Conservation (phyloP, 2,113 vertebrate genomes). For the Coturnix japonica region DNA sequence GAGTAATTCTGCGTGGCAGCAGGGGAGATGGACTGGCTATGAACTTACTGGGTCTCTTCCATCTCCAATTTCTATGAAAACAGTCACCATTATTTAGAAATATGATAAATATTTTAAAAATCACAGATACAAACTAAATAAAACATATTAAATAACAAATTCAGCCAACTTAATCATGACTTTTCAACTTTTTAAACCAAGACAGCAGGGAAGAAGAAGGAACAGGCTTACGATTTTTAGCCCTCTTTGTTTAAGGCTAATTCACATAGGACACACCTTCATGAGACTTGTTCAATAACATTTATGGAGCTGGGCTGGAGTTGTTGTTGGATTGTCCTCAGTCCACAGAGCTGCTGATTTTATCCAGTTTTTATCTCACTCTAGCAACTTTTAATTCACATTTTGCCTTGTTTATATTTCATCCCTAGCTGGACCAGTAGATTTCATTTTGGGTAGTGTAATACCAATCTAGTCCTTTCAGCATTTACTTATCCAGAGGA, state of each 20-base stretch:
- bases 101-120: conserved; percentile 70
- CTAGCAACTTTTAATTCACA: conserved; percentile 59
- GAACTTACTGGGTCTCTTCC: conserved; percentile 69
- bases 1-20: conserved; percentile 52
- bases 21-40: conserved; percentile 69
- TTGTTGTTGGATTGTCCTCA: conserved; percentile 73
- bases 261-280: conserved; percentile 72
- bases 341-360: conserved; percentile 57
- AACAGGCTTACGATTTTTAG: conserved; percentile 64
- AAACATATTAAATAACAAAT: conserved; percentile 72
- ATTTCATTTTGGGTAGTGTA: not conserved
- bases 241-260: conserved; percentile 70
- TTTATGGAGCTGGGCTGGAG: conserved; percentile 64
- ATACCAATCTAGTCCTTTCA: not conserved
- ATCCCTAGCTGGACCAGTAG: not conserved
- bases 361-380: conserved; percentile 44
- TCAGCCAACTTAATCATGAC: conserved; percentile 73
- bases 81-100: conserved; percentile 72
- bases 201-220: conserved; percentile 65
- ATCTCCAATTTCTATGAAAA: conserved; percentile 71
- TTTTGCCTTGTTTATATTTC: conserved; percentile 44
- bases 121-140: conserved; percentile 71
- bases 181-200: conserved; percentile 72
- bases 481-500: not conserved
- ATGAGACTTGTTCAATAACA: conserved; percentile 73